Evolutionary conservation across 2,113 vertebrate genomes (phyloP), one percentile per base, ranked within the genome.

Genomic region (Muscicapa adusta): DNA sequence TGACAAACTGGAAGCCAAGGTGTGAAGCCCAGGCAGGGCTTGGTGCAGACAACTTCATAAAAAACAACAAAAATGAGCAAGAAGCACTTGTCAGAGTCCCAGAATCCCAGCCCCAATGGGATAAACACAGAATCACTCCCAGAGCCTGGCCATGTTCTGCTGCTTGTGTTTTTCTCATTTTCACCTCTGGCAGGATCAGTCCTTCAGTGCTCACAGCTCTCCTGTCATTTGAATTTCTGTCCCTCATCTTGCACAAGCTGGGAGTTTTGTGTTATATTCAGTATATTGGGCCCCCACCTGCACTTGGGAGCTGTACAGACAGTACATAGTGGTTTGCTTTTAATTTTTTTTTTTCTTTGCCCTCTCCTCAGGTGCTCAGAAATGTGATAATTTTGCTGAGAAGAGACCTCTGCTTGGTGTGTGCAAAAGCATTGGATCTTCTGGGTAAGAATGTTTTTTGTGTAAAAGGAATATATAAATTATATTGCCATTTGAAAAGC

Each of bases 391-490:
- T 88, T 99, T 99, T 94, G 98, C 98, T 31, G 99, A 99, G 96
- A 99, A 99, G 97, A 97, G 99, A 72, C 99, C 99, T 65, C 98
- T 99, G 77, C 98, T 99, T 68, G 99, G 99, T 75, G 98, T 99
- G 93, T 99, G 99, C 98, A 99, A 99, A 98, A 99, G 99, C 97
- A 98, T 98, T 47, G 99, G 99, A 89, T 99, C 99, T 84, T 99
- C 99, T 62, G 99, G 99, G 99, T 99, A 98, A 99, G 99, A n/a
- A 71, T 29, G 6, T 9, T 67, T 80, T 66, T 33, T 3, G 3
- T 93, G 45, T 56, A 2, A 67, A 53, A 56, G 20, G 60, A 20
- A 42, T 3, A 1, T 9, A 8, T 9, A 25, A 29, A 36, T 34
- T 38, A 40, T 38, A 18, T 19, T 34, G 18, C n/a, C 12, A 60